phyloP scores from a whole-genome alignment of 2,113 vertebrate species.

The Pangasianodon hypophthalmus region DNA sequence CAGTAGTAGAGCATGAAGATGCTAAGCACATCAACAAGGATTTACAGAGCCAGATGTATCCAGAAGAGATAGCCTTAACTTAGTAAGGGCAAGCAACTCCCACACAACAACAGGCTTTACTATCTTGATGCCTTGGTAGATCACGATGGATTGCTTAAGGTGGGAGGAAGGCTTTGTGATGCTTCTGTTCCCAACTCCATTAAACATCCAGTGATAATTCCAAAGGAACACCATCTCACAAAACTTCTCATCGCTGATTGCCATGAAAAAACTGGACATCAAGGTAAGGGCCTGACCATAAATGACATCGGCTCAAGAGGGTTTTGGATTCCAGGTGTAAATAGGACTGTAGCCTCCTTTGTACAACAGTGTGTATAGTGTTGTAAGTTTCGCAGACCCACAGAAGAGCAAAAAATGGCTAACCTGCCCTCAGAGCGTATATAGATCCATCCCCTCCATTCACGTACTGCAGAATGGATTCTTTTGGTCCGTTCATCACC shows the following conservation, averaged over 20 bases:
- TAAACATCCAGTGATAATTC: not conserved
- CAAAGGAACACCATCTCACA: not conserved
- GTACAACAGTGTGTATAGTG: no score
- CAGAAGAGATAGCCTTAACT: not conserved
- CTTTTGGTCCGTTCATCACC: not conserved
- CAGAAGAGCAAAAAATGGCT: no score
- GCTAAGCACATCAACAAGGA: conserved; percentile 21
- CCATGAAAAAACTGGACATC: not conserved
- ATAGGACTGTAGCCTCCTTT: no score
- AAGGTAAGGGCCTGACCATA: not conserved
- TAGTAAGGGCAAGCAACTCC: not conserved
- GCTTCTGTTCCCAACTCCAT: not conserved
- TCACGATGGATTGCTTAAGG: not conserved
- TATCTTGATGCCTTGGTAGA: not conserved
- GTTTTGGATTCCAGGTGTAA: no score
- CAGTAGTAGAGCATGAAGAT: conserved; percentile 4
- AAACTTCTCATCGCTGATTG: not conserved
- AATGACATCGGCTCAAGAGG: no score
- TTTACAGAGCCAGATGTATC: not conserved
- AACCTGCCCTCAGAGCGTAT: no score
- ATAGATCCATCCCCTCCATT: no score
- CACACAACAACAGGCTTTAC: not conserved
- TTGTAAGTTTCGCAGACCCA: no score
- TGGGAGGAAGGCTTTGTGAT: not conserved
- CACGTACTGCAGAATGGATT: no score